These are phyloP conservation scores for Oplegnathus fasciatus DNA, from an alignment of 2,113 vertebrate genomes.

Conservation along the genomic window DNA sequence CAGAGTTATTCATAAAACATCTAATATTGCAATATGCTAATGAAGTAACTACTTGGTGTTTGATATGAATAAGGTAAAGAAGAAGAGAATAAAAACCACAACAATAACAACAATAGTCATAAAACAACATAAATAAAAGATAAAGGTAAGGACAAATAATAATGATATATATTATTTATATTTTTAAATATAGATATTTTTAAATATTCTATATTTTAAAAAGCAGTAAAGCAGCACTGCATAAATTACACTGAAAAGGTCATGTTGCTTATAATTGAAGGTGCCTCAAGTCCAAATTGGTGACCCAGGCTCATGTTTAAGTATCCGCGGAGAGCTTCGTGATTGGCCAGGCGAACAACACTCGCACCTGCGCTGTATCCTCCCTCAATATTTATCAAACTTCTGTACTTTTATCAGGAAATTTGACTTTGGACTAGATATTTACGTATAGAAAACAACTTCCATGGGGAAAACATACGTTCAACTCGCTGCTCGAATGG, in stretches of 20 bases:
- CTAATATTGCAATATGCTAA: background rate
- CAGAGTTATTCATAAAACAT: background rate
- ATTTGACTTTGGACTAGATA: accelerated
- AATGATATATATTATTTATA: too few relatives aligned
- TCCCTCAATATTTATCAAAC: background rate
- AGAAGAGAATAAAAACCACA: background rate
- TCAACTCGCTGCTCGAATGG: background rate
- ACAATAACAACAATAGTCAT: background rate
- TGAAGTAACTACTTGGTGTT: background rate
- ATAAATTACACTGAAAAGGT: background rate
- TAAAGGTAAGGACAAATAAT: too few relatives aligned
- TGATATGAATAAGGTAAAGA: background rate
- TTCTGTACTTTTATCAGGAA: background rate
- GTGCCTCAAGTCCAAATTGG: background rate
- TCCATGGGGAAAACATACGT: background rate
- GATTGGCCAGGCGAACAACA: constrained; percentile 22
- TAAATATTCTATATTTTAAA: too few relatives aligned
- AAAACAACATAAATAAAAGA: too few relatives aligned
- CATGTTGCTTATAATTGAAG: background rate
- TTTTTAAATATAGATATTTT: too few relatives aligned
- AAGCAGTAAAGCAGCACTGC: background rate
- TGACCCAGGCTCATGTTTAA: constrained; percentile 13
- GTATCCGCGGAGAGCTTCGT: background rate
- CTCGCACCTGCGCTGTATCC: constrained; percentile 26
- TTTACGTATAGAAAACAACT: background rate